Evolutionary conservation across 2,797 vertebrate species (phyloP).

Genomic region (Notolabrus celidotus): DNA sequence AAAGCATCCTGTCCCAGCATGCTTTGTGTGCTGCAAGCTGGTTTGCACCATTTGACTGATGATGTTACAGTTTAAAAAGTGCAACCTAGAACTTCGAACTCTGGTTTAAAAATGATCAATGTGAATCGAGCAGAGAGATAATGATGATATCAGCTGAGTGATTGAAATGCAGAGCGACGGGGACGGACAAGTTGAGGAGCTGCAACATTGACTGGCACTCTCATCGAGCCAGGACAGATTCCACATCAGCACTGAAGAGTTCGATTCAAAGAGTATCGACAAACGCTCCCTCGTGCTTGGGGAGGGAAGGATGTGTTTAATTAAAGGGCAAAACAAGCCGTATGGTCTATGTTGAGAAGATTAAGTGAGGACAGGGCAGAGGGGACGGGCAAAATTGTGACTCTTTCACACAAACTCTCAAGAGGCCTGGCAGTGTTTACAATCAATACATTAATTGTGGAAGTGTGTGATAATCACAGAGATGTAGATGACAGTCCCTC

Average conservation of each 20-base stretch:
- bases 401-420: slow-evolving; percentile 40
- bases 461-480: slow-evolving; percentile 64
- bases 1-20: slow-evolving; percentile 45
- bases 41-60: slow-evolving; percentile 31
- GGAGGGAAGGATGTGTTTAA: slow-evolving; percentile 69
- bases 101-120: slow-evolving; percentile 58
- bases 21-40: slow-evolving; percentile 32
- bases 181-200: slow-evolving; percentile 51
- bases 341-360: slow-evolving; percentile 42
- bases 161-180: slow-evolving; percentile 62
- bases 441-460: slow-evolving; percentile 78
- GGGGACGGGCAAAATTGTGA: slow-evolving; percentile 36
- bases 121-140: slow-evolving; percentile 33
- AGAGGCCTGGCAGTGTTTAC: slow-evolving; percentile 43
- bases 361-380: slow-evolving; percentile 48
- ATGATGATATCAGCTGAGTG: slow-evolving; percentile 61
- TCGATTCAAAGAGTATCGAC: slow-evolving; percentile 70
- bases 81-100: slow-evolving; percentile 40
- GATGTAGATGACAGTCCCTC: slow-evolving; percentile 67
- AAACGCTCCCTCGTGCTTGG: slow-evolving; percentile 41
- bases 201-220: slow-evolving; percentile 74
- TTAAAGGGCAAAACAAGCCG: slow-evolving; percentile 70
- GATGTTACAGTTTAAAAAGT: slow-evolving; percentile 46
- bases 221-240: slow-evolving; percentile 54
- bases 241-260: slow-evolving; percentile 64